These are phyloP conservation scores for Choloepus hoffmanni DNA, from an alignment of 2,113 vertebrate genomes.

Conservation along the genomic window DNA sequence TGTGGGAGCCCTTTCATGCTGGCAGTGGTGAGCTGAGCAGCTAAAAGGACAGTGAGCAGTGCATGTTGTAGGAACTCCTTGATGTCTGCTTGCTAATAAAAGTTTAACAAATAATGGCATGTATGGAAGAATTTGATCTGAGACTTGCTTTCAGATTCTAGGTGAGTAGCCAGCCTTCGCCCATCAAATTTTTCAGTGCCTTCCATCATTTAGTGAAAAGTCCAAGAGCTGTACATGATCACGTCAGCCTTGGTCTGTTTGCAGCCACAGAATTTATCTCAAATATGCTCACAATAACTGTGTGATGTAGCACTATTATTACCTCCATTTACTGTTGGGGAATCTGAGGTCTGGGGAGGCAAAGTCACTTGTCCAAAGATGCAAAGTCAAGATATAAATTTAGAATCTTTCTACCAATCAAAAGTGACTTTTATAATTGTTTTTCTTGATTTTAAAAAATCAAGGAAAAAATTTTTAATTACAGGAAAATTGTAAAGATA, in stretches of 20 bases:
- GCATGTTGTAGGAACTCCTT: not conserved
- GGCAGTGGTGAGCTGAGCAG: not conserved
- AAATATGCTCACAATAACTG: not conserved
- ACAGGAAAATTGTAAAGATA: not conserved
- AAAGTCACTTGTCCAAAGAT: not conserved
- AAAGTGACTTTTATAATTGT: not conserved
- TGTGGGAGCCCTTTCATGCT: not conserved
- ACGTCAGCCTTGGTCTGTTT: not conserved
- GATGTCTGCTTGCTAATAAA: not conserved
- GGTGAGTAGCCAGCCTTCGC: not conserved
- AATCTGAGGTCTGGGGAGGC: not conserved
- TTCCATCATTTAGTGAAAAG: not conserved
- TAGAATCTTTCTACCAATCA: not conserved
- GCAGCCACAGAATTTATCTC: too few species aligned
- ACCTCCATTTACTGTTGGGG: not conserved
- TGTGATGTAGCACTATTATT: fast-evolving
- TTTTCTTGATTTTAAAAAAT: not conserved
- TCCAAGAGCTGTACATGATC: not conserved
- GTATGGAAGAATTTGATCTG: not conserved
- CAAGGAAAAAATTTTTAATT: not conserved
- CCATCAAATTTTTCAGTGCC: not conserved
- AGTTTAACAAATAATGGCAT: not conserved
- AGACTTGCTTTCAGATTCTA: not conserved
- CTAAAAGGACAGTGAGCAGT: not conserved
- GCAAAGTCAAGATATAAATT: not conserved